Conservation (phyloP, 2,888 invertebrate species). For the Sinotaia quadrata region DNA sequence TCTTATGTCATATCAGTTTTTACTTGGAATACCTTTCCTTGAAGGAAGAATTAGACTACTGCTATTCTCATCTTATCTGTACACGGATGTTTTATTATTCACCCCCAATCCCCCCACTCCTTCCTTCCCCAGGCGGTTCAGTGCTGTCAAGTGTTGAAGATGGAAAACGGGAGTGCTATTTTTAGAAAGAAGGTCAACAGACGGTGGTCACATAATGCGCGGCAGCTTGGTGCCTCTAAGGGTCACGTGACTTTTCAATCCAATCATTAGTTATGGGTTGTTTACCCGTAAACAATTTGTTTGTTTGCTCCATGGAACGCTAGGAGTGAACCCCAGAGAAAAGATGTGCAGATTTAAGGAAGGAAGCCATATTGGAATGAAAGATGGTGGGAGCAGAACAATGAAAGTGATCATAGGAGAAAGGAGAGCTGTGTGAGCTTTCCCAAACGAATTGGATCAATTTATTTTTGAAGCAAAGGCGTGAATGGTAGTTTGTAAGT, state of each 20-base stretch:
- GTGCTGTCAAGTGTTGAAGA: constrained; percentile 31
- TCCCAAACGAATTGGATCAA: constrained; percentile 12
- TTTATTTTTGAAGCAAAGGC: constrained; percentile 10
- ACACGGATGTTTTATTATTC: background rate
- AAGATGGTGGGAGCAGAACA: constrained; percentile 44
- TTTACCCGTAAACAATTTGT: constrained; percentile 67
- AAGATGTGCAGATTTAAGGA: constrained; percentile 48
- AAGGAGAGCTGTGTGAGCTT: background rate
- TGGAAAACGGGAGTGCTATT: constrained; percentile 40
- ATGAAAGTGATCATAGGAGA: constrained; percentile 21
- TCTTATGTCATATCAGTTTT: no score
- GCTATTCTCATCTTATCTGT: background rate
- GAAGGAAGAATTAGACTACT: no score
- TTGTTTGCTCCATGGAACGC: constrained; percentile 65
- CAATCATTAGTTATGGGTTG: constrained; percentile 62
- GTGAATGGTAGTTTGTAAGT: background rate
- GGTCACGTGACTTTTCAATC: constrained; percentile 62
- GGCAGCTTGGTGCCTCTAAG: constrained; percentile 42
- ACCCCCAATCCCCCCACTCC: background rate
- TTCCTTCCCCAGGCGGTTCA: constrained; percentile 7
- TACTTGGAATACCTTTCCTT: no score
- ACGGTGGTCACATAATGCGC: constrained; percentile 41
- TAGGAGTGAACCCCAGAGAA: constrained; percentile 60
- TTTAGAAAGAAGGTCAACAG: constrained; percentile 45
- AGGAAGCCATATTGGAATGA: constrained; percentile 63